Conservation (phyloP, 2,888 invertebrate species). For the Rambutsinella grinnellia region DNA sequence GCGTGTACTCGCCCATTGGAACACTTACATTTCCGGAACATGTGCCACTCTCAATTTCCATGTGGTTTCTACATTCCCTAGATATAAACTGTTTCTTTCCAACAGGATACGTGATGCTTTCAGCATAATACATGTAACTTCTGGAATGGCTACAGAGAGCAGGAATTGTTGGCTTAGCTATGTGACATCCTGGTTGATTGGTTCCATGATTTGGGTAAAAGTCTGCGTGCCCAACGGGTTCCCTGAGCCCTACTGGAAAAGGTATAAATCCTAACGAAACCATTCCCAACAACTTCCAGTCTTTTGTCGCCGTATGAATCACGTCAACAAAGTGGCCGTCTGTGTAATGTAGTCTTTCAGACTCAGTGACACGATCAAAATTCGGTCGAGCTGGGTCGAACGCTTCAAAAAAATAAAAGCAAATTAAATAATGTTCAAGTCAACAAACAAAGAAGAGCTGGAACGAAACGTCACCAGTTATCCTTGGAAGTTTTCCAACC, state of each 20-base stretch:
- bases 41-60: slow-evolving; percentile 18
- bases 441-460: too few relatives aligned
- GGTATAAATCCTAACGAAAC: slow-evolving; percentile 33
- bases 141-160: slow-evolving; percentile 49
- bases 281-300: slow-evolving; percentile 36
- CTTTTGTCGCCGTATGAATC: slow-evolving; percentile 54
- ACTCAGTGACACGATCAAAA: slow-evolving; percentile 27
- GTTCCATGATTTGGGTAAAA: slow-evolving; percentile 56
- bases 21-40: slow-evolving; percentile 25
- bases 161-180: slow-evolving; percentile 33
- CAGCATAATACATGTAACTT: slow-evolving; percentile 50
- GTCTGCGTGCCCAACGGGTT: slow-evolving; percentile 53
- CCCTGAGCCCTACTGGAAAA: slow-evolving; percentile 43
- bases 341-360: slow-evolving; percentile 44
- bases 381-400: slow-evolving; percentile 55
- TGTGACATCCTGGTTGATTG: slow-evolving; percentile 49
- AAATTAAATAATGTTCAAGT: too few relatives aligned
- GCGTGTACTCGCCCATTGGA: slow-evolving; percentile 50
- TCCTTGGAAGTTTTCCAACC: slow-evolving; percentile 42
- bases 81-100: slow-evolving; percentile 18
- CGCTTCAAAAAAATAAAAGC: slow-evolving; percentile 2
- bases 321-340: slow-evolving; percentile 56
- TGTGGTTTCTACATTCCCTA: slow-evolving; percentile 18
- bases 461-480: slow-evolving; percentile 37
- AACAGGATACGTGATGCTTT: slow-evolving; percentile 31